These are phyloP conservation scores for Cantharis rustica DNA, from an alignment of 2,888 invertebrate genomes.

Conservation along the genomic window DNA sequence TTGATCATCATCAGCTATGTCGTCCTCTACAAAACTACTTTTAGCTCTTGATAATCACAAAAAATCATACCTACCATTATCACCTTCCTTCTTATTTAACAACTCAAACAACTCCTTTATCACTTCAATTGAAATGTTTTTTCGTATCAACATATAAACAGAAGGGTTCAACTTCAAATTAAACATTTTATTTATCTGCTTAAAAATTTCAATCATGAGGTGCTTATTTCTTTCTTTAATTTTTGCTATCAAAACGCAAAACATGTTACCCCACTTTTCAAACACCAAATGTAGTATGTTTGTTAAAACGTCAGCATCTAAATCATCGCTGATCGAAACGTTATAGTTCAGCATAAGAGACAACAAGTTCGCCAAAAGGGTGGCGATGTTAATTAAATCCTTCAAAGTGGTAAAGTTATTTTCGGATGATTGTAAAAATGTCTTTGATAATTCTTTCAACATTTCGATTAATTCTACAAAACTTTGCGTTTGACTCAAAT, in stretches of 20 bases:
- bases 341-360: constrained; percentile 28
- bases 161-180: constrained; percentile 14
- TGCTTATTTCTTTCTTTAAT: neutral
- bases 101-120: constrained; percentile 30
- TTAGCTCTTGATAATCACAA: neutral
- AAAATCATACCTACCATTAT: constrained; percentile 11
- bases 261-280: constrained; percentile 27
- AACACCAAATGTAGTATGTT: constrained; percentile 33
- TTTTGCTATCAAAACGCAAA: constrained; percentile 3
- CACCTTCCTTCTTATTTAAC: constrained; percentile 20
- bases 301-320: constrained; percentile 9
- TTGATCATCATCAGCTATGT: neutral
- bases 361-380: constrained; percentile 31
- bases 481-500: neutral
- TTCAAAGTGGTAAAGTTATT: neutral
- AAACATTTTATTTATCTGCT: constrained; percentile 26
- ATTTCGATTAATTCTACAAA: constrained; percentile 9
- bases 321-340: constrained; percentile 20
- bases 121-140: constrained; percentile 20
- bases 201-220: constrained; percentile 15
- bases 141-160: constrained; percentile 19
- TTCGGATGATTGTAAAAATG: neutral
- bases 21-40: neutral
- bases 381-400: constrained; percentile 27
- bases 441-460: neutral